Evolutionary conservation across 2,113 vertebrate genomes (phyloP), one percentile per base, ranked within the genome.

Genomic region (Mormyrus lacerda): DNA sequence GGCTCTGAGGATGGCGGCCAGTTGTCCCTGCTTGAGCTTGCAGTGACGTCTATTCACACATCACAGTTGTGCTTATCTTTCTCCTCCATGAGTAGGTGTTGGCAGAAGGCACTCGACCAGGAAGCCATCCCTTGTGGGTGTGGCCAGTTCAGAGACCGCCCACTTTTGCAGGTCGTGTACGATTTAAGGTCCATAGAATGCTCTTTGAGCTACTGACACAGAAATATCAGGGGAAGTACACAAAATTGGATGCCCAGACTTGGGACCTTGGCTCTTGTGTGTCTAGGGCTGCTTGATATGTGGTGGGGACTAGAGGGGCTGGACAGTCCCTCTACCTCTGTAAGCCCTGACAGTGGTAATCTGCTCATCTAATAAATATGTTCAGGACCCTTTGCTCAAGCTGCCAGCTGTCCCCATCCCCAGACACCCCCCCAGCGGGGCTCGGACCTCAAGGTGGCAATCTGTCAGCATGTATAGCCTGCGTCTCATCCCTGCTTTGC

Each of bases 401-500:
- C 42, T 45, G 42, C 39, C 27, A 27, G 48, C 84, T 21, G 35
- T 31, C 42, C 42, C 19, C 53, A 42, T 50, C 50, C 44, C 88
- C 50, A n/a, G 27, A 48, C 83, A 19, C 44, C 76, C 39, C 39
- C 17, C 15, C 58, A 45, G 31, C 61, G 35, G 44, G 44, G 21
- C 24, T 5, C 8, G 5, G 73, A 85, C 90, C 87, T 90, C n/a
- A 7, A 7, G 50, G 31, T 86, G 55, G 44, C 42, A 51, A 15
- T 51, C 58, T 88, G 89, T 90, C 73, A 85, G 79, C 88, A 87
- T 31, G 90, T 82, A 92, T 51, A 27, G 85, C 88, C 92, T 48
- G 90, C 73, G 79, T 91, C 90, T 90, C 90, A 87, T 51, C 50
- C 89, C n/a, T 88, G 51, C 76, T 90, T 90, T 91, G 88, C 83